phyloP scores from a whole-genome alignment of 2,888 invertebrate species.

The Lasioglossum malachurum region DNA sequence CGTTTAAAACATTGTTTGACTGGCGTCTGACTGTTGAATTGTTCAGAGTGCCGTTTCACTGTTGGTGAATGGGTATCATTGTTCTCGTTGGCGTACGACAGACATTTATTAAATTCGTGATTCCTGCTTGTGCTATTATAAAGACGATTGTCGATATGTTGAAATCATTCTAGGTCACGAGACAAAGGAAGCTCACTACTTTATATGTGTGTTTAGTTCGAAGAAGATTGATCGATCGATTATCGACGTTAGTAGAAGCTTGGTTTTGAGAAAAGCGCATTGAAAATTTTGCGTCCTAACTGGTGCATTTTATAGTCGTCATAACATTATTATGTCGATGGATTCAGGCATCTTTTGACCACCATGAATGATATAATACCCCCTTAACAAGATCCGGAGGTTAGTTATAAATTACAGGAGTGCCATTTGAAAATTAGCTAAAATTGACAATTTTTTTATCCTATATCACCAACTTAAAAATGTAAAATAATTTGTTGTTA shows the following conservation, averaged over 20 bases:
- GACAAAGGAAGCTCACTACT: background rate
- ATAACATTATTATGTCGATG: background rate
- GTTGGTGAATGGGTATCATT: background rate
- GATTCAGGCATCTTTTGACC: background rate
- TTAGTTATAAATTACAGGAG: no score
- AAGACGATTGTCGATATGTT: background rate
- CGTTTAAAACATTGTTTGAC: background rate
- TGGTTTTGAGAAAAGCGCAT: background rate
- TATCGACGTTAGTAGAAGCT: no score
- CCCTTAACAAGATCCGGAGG: no score
- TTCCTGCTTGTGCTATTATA: background rate
- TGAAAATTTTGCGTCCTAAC: background rate
- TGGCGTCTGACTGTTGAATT: background rate
- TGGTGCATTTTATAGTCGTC: background rate
- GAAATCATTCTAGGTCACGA: background rate
- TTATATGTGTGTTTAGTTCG: background rate
- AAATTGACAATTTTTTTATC: no score
- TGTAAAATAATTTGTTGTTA: no score
- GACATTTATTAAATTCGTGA: background rate
- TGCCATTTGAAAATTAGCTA: no score
- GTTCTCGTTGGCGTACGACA: background rate
- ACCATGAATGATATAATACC: no score
- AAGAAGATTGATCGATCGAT: background rate
- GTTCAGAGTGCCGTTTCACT: background rate
- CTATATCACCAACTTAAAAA: no score